Base-by-base conservation (phyloP, 2,797 vertebrate genomes). In the Miichthys miiuy region DNA sequence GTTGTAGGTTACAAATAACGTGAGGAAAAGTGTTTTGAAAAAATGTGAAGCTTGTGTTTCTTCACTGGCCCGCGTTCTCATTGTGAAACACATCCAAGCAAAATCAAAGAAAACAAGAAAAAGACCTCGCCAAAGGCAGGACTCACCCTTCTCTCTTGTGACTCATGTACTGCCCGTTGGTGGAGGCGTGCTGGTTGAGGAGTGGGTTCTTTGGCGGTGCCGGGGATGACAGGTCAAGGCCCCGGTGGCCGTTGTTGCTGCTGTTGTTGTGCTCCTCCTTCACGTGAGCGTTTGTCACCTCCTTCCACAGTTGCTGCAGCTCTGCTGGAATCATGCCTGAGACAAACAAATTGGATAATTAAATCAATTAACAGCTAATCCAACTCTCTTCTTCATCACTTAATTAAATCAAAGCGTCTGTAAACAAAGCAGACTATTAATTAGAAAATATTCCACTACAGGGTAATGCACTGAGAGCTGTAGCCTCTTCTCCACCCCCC, bases 241-340 rank as follows among this genome's bases (percentile, higher is more conserved):
- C 97, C 89, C 97, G 96, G 94, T 98, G 98, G 94, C 98, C 97
- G 85, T 96, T 97, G 96, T 96, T 97, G 94, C 93, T 95, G 83
- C 92, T 91, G 74, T 91, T 93, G 90, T 93, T 94, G 88, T 93
- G 91, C 93, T 99, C 98, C 92, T 98, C 98, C 77, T 97, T 96
- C 79, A 96, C 96, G 63, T 97, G 94, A 79, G 96, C 94, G 71
- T 95, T 94, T 77, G 98, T 97, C 93, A 99, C 98, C 95, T 99
- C 98, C 94, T 99, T 99, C 98, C 98, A 99, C 94, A 99, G 97
- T 95, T 99, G 98, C 96, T 99, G 98, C 89, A 99, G 96, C 94
- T 99, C 98, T 71, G 96, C 94, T 96, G 98, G 98, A 98, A 99
- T 98, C 97, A 99, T 97, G 97, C 98, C 98, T 99, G 96, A 96